Conservation (phyloP, 2,888 invertebrate species). For the Clitarchus hookeri region DNA sequence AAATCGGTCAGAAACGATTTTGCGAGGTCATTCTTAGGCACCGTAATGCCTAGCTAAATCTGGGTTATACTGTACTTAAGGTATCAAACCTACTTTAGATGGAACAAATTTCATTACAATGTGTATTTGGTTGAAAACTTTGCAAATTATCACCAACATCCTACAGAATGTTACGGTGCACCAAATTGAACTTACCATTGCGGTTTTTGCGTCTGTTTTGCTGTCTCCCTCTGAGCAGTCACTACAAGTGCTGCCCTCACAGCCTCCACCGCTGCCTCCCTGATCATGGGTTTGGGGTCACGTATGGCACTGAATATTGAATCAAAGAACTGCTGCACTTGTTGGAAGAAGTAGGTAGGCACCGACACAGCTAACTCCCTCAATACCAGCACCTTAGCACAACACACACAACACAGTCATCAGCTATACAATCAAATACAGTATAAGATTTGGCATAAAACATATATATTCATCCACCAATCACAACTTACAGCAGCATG, state of each 20-base stretch:
- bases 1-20: too few relatives aligned
- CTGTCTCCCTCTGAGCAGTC: slow-evolving; percentile 94
- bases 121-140: not conserved
- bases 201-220: slow-evolving; percentile 86
- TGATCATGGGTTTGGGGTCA: slow-evolving; percentile 87
- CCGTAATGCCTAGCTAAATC: too few relatives aligned
- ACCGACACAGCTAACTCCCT: slow-evolving; percentile 93
- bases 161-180: too few relatives aligned
- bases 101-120: too few relatives aligned
- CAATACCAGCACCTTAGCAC: slow-evolving; percentile 70
- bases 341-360: slow-evolving; percentile 97
- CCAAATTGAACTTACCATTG: slow-evolving; percentile 67
- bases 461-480: too few relatives aligned
- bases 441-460: too few relatives aligned
- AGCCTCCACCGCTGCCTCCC: slow-evolving; percentile 93
- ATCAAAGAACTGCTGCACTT: slow-evolving; percentile 91
- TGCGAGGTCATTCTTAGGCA: too few relatives aligned
- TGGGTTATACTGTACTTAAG: too few relatives aligned
- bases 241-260: slow-evolving; percentile 93
- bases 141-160: not conserved
- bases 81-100: too few relatives aligned
- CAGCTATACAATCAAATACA: too few relatives aligned
- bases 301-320: slow-evolving; percentile 89
- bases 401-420: not conserved
- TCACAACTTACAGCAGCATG: slow-evolving; percentile 75